These are phyloP conservation scores for Conops quadrifasciatus DNA, from an alignment of 2,888 invertebrate species.

Conservation along the genomic window DNA sequence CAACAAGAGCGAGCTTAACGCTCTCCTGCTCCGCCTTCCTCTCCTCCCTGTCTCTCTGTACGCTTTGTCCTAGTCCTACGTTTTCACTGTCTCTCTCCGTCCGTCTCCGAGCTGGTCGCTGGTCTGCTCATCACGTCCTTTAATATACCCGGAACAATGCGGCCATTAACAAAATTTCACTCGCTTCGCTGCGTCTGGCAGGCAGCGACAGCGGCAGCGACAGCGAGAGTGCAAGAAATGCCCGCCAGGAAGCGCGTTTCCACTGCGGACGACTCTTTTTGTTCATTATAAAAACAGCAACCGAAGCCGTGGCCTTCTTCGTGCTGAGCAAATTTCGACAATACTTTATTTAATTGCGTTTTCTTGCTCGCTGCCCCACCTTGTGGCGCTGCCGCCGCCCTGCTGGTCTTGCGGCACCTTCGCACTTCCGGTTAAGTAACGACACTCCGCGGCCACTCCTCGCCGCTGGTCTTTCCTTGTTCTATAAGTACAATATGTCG, in stretches of 20 bases:
- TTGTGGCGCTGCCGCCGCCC: not conserved
- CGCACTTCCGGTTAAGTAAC: slow-evolving; percentile 6
- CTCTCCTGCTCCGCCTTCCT: not conserved
- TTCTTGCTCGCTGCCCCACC: slow-evolving; percentile 18
- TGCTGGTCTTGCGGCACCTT: not conserved
- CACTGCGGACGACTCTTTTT: slow-evolving; percentile 1
- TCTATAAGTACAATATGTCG: not conserved
- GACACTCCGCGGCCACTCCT: not conserved
- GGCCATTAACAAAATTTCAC: slow-evolving; percentile 61
- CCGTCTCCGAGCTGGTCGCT: slow-evolving; percentile 55
- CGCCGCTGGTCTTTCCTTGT: not conserved
- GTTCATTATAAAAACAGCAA: not conserved
- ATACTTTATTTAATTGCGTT: slow-evolving; percentile 27
- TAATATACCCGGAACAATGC: slow-evolving; percentile 60
- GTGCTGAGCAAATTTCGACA: not conserved
- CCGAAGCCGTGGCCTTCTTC: not conserved
- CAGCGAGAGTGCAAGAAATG: slow-evolving; percentile 4
- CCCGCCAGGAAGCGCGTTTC: not conserved
- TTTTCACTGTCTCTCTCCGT: slow-evolving; percentile 38
- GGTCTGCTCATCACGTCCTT: slow-evolving; percentile 58
- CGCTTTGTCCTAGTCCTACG: too few species aligned
- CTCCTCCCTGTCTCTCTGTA: not conserved
- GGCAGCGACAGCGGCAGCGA: too few species aligned
- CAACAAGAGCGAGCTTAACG: slow-evolving; percentile 50
- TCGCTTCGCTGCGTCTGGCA: slow-evolving; percentile 47